Percentiles rank a stretch among this genome's conserved stretches.
phyloP scores from a whole-genome alignment of 37 sponge, comb jelly and placozoan genomes.

The Cladorhizidae sp. region DNA sequence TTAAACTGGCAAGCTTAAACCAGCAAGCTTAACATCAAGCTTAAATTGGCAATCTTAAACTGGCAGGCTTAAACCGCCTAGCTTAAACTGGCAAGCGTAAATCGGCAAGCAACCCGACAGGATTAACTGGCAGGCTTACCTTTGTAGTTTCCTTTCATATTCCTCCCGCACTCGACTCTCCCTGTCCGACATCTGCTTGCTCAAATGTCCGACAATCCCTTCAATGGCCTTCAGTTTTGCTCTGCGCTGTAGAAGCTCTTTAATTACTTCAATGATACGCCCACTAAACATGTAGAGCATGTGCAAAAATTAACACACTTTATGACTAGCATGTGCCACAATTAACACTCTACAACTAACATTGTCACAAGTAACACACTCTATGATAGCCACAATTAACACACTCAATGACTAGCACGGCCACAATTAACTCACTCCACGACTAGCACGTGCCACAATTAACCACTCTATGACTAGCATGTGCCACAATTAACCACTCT shows the following conservation, averaged over 20 bases:
- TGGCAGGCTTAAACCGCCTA: too few species aligned
- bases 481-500: too few species aligned
- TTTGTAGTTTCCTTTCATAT: slow-evolving; percentile 64
- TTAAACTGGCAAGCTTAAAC: too few species aligned
- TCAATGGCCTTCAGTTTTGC: slow-evolving; percentile 54
- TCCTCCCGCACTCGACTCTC: slow-evolving; percentile 46
- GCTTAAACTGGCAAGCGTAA: too few species aligned
- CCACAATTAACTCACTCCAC: too few species aligned
- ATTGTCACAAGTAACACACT: not conserved
- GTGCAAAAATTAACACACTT: not conserved
- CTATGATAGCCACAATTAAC: too few species aligned
- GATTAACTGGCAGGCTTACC: slow-evolving; percentile 9
- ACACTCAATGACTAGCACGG: too few species aligned
- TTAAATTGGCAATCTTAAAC: too few species aligned
- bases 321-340: not conserved
- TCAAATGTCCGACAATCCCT: slow-evolving; percentile 26
- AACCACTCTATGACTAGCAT: too few species aligned
- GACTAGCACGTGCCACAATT: too few species aligned
- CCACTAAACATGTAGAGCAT: slow-evolving; percentile 28
- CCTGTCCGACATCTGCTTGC: slow-evolving; percentile 6
- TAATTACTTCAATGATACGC: slow-evolving; percentile 18
- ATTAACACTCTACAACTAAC: not conserved
- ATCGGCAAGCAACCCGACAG: too few species aligned
- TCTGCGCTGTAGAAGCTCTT: slow-evolving; percentile 37
- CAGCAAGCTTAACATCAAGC: too few species aligned